Conservation (phyloP, 2,113 vertebrate genomes). For the Bubo blakistoni region DNA sequence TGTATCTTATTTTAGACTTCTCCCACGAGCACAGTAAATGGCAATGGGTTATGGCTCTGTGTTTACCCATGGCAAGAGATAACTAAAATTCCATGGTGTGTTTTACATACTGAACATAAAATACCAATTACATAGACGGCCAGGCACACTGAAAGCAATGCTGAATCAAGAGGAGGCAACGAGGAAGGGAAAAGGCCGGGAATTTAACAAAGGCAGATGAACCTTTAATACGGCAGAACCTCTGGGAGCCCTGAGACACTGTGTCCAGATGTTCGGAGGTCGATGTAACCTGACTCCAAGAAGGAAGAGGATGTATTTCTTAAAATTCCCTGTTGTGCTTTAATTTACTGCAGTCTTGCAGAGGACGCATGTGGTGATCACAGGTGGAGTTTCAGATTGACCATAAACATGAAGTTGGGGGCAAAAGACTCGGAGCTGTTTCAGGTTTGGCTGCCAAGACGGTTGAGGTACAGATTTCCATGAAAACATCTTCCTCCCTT, state of each 20-base stretch:
- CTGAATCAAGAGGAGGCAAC: not conserved
- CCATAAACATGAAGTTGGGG: constrained; percentile 5
- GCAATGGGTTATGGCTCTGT: not conserved
- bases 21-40: not conserved
- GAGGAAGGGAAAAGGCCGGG: not conserved
- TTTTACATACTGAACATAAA: not conserved
- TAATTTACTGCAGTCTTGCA: constrained; percentile 43
- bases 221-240: not conserved
- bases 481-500: not conserved
- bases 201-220: constrained; percentile 41
- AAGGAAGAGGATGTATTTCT: constrained; percentile 64
- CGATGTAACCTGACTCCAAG: constrained; percentile 36
- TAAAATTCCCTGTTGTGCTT: constrained; percentile 45
- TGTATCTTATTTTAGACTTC: not conserved
- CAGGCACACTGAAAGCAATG: not conserved
- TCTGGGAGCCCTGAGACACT: constrained; percentile 53
- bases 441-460: not conserved
- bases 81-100: not conserved
- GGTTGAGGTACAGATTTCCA: constrained; percentile 2
- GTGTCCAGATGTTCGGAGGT: constrained; percentile 50
- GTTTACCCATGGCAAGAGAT: not conserved
- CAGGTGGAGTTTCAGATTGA: constrained; percentile 60
- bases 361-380: not conserved
- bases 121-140: not conserved
- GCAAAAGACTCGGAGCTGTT: not conserved